Base-by-base conservation (phyloP, 2,888 invertebrate genomes). In the Tinea trinotella region DNA sequence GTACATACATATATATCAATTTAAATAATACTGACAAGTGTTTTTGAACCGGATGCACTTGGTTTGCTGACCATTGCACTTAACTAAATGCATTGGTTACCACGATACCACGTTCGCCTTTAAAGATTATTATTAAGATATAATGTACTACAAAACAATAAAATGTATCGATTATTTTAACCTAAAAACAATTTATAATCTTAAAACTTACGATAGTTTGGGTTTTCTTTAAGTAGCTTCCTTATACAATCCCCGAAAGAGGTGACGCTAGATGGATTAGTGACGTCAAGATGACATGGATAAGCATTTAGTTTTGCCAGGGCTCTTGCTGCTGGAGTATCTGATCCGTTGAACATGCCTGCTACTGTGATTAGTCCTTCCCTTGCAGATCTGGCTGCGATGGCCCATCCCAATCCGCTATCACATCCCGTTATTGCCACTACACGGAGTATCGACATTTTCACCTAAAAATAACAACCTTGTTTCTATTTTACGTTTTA, bases 361-460 rank as follows among this genome's bases (percentile, higher is more conserved):
- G 95, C 95, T 30, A 96, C 81, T 1, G 96, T 95, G 2, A 90
- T 88, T 60, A 93, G 85, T 0, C 93, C 93, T 62, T 89, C 80
- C 3, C 88, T 76, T 5, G 87, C 87, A 5, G 89, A 76, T 59
- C 91, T 87, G 17, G 90, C 84, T 0, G 92, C 92, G 50, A 92
- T 70, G 1, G 91, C 90, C 76, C 89, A 93, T 55, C 96, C 96
- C 12, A 96, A 85, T 1, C 96, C 96, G 56, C 94, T 92, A 75
- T 96, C 95, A 69, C 96, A 96, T 40, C 96, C 96, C 5, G 93
- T 94, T 60, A 96, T 90, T 13, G 94, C 86, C 35, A 92, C 82
- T 1, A 92, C 87, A 55, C 76, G 66, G 9, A 63, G 75, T 20
- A 53, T 19, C 12, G 50, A 50, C 50, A 50, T 50, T 12, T 30